Conservation (phyloP, 2,113 vertebrate genomes). For the Festucalex cinctus region DNA sequence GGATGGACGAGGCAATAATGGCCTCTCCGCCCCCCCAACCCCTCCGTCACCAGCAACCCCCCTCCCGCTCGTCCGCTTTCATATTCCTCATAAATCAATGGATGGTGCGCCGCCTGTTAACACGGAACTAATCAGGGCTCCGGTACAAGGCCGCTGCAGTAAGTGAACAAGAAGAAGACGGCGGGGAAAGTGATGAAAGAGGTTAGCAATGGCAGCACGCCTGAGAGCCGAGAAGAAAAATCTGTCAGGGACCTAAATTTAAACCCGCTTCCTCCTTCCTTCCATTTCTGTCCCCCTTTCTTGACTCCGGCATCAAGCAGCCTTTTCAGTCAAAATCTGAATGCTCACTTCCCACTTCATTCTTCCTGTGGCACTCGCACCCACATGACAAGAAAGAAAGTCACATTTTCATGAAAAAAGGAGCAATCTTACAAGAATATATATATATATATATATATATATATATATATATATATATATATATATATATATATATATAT, state of each 20-base stretch:
- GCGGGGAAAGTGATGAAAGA: background rate
- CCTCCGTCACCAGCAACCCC: too few relatives aligned
- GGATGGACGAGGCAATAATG: background rate
- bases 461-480: background rate
- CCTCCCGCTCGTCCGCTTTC: background rate
- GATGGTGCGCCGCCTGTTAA: constrained; percentile 1
- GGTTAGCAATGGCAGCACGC: background rate
- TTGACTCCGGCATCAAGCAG: background rate
- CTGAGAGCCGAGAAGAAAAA: background rate
- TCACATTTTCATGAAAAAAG: background rate
- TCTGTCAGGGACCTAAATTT: constrained; percentile 5
- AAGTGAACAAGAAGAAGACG: background rate
- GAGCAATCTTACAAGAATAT: background rate
- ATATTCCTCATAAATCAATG: background rate
- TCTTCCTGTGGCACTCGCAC: background rate
- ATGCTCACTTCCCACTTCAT: background rate
- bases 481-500: background rate
- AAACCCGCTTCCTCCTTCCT: constrained; percentile 2
- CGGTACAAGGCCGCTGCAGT: background rate
- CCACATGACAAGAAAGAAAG: background rate
- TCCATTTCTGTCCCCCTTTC: background rate
- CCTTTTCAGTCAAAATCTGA: background rate
- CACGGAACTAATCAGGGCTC: background rate
- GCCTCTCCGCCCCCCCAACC: background rate
- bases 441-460: too few relatives aligned